These are phyloP conservation scores for Cyanoliseus patagonus DNA, from an alignment of 2,113 vertebrate species.

Conservation along the genomic window DNA sequence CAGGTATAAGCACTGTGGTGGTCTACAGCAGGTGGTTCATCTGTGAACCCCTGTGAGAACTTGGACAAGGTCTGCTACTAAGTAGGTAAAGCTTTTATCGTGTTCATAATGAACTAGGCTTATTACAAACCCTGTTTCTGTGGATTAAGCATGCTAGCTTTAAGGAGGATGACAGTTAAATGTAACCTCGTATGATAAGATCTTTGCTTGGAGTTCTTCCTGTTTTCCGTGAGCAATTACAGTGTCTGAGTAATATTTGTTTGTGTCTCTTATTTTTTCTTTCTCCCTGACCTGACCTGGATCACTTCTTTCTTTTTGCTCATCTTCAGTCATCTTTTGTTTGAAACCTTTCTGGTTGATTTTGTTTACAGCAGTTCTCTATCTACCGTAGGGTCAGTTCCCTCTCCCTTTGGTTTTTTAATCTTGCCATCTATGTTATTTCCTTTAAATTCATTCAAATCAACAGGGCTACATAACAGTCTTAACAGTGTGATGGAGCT, in stretches of 20 bases:
- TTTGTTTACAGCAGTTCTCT: background rate
- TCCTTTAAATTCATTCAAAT: background rate
- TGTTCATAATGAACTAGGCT: background rate
- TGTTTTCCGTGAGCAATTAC: background rate
- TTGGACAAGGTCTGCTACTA: background rate
- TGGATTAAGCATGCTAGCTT: background rate
- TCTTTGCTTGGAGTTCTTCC: background rate
- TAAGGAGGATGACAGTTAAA: background rate
- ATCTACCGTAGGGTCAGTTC: fast-evolving
- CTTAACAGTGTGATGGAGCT: background rate
- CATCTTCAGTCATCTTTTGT: background rate
- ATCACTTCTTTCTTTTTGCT: background rate
- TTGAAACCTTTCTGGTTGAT: background rate
- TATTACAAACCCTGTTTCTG: background rate
- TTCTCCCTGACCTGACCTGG: background rate
- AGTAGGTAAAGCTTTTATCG: background rate
- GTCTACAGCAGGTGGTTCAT: background rate
- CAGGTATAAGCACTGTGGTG: background rate
- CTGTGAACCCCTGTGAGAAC: background rate
- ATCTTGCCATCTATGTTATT: background rate
- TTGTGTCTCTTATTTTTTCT: background rate
- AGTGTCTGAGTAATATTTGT: background rate
- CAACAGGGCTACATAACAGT: background rate
- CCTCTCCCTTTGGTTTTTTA: background rate
- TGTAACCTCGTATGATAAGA: background rate